Conservation (phyloP, 2,113 vertebrate species). For the Oryzias woworae region DNA sequence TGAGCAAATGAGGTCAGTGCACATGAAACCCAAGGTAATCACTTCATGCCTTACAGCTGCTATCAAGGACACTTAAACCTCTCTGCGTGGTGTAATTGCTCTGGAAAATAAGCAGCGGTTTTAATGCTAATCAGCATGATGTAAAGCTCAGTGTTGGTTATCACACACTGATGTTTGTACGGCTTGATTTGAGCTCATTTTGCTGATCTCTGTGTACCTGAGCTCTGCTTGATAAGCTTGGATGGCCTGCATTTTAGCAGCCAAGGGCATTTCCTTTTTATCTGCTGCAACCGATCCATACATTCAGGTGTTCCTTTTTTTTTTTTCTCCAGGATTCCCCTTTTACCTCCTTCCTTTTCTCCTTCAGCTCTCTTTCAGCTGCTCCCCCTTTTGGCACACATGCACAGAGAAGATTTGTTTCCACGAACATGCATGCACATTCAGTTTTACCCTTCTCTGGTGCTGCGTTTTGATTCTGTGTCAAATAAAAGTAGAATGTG, state of each 20-base stretch:
- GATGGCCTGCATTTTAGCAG: constrained; percentile 66
- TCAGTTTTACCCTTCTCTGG: constrained; percentile 23
- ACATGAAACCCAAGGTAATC: constrained; percentile 68
- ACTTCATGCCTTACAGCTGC: constrained; percentile 59
- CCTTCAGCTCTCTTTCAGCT: constrained; percentile 4
- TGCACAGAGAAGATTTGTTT: not conserved
- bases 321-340: constrained; percentile 64
- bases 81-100: constrained; percentile 56
- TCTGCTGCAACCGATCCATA: constrained; percentile 46
- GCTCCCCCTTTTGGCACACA: not conserved
- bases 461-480: constrained; percentile 46
- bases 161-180: constrained; percentile 64
- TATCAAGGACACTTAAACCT: constrained; percentile 68
- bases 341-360: constrained; percentile 28
- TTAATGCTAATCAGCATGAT: constrained; percentile 55
- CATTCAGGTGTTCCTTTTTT: constrained; percentile 67
- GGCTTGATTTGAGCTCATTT: constrained; percentile 42
- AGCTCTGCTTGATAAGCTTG: constrained; percentile 68
- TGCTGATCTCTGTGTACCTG: constrained; percentile 41
- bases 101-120: constrained; percentile 59
- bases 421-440: constrained; percentile 3
- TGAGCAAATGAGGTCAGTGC: constrained; percentile 68
- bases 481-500: constrained; percentile 61
- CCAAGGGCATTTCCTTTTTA: constrained; percentile 74
- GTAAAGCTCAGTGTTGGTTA: constrained; percentile 58